These are phyloP conservation scores for Nemurella pictetii DNA, from an alignment of 2,888 invertebrate genomes.

Conservation along the genomic window DNA sequence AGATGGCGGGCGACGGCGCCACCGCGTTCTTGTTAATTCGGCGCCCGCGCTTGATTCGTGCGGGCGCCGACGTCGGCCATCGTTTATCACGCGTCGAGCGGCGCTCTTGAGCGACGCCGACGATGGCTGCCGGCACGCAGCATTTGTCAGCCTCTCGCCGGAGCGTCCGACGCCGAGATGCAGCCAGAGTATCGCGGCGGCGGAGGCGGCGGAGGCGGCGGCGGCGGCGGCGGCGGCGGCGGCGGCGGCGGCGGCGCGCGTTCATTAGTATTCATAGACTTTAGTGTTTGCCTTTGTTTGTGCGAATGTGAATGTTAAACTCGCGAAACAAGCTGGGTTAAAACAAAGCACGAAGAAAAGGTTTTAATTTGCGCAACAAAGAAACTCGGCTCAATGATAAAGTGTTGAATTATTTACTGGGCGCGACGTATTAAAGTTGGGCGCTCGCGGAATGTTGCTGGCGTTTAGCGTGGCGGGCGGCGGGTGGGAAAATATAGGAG, in stretches of 20 bases:
- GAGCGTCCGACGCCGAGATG: background rate
- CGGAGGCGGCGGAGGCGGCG: too few relatives aligned
- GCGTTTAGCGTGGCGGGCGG: background rate
- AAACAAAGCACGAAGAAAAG: background rate
- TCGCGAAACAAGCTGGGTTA: background rate
- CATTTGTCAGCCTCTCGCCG: background rate
- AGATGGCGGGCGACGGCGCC: background rate
- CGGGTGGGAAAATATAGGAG: background rate
- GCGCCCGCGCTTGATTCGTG: background rate
- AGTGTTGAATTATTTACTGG: conserved; percentile 16
- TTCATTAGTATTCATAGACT: background rate
- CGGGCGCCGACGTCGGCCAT: background rate
- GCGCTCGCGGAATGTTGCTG: background rate
- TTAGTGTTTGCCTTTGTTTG: background rate
- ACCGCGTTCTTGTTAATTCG: background rate
- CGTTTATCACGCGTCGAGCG: background rate
- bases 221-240: too few relatives aligned
- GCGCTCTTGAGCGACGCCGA: background rate
- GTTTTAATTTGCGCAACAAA: conserved; percentile 17
- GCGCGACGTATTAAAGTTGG: conserved; percentile 1
- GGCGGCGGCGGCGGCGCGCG: too few relatives aligned
- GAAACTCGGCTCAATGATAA: conserved; percentile 10
- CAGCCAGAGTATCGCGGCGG: background rate
- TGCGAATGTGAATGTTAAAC: background rate
- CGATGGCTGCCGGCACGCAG: background rate